These are phyloP conservation scores for Rhimphoctona megacephalus DNA, from an alignment of 2,888 invertebrate genomes.

Conservation along the genomic window DNA sequence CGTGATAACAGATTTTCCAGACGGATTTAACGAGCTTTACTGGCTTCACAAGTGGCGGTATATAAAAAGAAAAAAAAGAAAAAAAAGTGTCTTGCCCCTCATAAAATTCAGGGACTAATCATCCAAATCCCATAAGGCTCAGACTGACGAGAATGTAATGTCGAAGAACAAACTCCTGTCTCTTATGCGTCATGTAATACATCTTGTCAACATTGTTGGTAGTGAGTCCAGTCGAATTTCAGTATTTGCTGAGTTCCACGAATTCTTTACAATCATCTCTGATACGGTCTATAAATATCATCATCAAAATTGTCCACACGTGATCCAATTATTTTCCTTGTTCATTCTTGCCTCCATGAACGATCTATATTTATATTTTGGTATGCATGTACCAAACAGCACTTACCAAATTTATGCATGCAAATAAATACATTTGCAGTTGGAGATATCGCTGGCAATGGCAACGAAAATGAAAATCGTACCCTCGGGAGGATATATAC, in stretches of 20 bases:
- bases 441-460: slow-evolving; percentile 54
- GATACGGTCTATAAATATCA: slow-evolving; percentile 37
- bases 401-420: slow-evolving; percentile 16
- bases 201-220: neutral
- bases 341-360: neutral
- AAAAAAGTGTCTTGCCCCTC: slow-evolving; percentile 17
- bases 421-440: slow-evolving; percentile 25
- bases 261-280: neutral
- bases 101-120: slow-evolving; percentile 49
- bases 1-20: slow-evolving; percentile 51
- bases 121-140: slow-evolving; percentile 9
- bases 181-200: neutral
- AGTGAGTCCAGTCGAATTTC: neutral
- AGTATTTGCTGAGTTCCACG: neutral
- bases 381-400: slow-evolving; percentile 5
- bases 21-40: slow-evolving; percentile 41
- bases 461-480: slow-evolving; percentile 64
- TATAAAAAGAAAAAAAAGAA: neutral
- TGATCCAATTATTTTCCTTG: slow-evolving; percentile 54
- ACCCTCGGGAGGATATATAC: slow-evolving; percentile 54
- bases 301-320: slow-evolving; percentile 33
- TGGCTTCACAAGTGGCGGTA: slow-evolving; percentile 46
- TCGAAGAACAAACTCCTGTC: neutral
- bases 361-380: neutral
- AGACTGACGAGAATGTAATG: neutral